These are phyloP conservation scores for Nycteola revayana DNA, from an alignment of 2,888 invertebrate genomes.

Conservation along the genomic window DNA sequence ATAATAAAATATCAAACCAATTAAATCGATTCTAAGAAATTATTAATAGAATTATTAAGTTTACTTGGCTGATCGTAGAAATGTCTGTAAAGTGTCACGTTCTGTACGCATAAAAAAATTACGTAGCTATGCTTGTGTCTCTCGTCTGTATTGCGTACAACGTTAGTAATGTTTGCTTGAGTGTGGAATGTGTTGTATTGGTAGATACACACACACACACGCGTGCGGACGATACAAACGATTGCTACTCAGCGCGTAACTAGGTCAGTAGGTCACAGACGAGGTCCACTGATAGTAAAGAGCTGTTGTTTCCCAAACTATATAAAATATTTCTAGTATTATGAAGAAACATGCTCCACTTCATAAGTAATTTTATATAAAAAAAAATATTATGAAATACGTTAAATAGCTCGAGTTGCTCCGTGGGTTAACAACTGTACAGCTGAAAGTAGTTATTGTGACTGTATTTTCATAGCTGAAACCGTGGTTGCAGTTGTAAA, in stretches of 20 bases:
- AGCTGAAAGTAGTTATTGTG: too few relatives aligned
- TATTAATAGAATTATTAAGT: too few relatives aligned
- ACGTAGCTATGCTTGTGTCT: constrained; percentile 1
- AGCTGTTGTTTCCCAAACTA: constrained; percentile 63
- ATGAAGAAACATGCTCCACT: too few relatives aligned
- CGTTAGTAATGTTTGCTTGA: constrained; percentile 10
- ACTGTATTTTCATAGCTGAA: too few relatives aligned
- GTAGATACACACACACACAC: constrained; percentile 37
- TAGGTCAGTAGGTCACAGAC: constrained; percentile 86
- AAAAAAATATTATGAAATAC: too few relatives aligned
- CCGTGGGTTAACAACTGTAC: too few relatives aligned
- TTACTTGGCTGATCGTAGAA: too few relatives aligned
- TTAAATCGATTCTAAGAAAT: too few relatives aligned
- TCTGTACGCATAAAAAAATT: constrained; percentile 1
- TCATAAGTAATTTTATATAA: too few relatives aligned
- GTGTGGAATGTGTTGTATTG: constrained; percentile 20
- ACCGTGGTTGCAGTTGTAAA: too few relatives aligned
- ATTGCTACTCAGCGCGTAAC: constrained; percentile 77
- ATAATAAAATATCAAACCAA: too few relatives aligned
- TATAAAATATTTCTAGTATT: constrained; percentile 19
- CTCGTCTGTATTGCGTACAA: constrained; percentile 17
- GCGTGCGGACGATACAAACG: constrained; percentile 54
- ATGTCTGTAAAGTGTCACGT: constrained; percentile 1
- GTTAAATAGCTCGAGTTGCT: too few relatives aligned
- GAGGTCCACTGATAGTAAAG: constrained; percentile 71